phyloP scores from a whole-genome alignment of 2,113 vertebrate species.

The Oryzias woworae region DNA sequence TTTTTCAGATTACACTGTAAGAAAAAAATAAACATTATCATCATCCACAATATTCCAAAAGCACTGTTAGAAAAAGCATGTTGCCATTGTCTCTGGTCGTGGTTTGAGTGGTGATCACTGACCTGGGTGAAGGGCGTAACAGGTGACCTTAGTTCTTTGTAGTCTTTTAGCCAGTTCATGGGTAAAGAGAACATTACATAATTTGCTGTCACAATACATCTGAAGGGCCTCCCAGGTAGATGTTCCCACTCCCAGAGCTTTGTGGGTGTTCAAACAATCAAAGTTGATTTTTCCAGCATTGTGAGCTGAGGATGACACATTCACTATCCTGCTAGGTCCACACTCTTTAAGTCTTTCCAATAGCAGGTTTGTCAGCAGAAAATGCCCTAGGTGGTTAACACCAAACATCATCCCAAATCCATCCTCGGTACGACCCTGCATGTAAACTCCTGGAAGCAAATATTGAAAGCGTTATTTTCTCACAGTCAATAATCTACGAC shows the following conservation, averaged over 20 bases:
- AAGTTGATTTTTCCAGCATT: conserved; percentile 75
- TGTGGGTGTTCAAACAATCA: conserved; percentile 66
- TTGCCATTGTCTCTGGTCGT: background rate
- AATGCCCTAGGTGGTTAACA: conserved; percentile 91
- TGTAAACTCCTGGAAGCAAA: conserved; percentile 53
- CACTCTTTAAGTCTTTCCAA: conserved; percentile 81
- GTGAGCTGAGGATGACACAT: conserved; percentile 74
- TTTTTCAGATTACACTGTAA: too few species aligned
- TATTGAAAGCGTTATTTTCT: background rate
- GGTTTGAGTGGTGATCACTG: conserved; percentile 10
- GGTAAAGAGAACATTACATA: conserved; percentile 88
- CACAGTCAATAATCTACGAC: background rate
- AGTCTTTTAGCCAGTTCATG: conserved; percentile 85
- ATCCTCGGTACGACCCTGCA: conserved; percentile 73
- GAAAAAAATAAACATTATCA: too few species aligned
- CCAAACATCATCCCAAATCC: conserved; percentile 80
- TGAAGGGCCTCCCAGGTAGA: conserved; percentile 37
- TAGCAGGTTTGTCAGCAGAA: conserved; percentile 88
- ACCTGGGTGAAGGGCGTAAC: conserved; percentile 92
- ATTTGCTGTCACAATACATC: conserved; percentile 88
- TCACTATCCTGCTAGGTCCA: conserved; percentile 83
- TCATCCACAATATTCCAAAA: too few species aligned
- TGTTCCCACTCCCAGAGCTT: conserved; percentile 70
- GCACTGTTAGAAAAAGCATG: too few species aligned
- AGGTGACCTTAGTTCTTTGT: conserved; percentile 82